Base-by-base conservation (phyloP, 2,113 vertebrate species). In the Columba livia region DNA sequence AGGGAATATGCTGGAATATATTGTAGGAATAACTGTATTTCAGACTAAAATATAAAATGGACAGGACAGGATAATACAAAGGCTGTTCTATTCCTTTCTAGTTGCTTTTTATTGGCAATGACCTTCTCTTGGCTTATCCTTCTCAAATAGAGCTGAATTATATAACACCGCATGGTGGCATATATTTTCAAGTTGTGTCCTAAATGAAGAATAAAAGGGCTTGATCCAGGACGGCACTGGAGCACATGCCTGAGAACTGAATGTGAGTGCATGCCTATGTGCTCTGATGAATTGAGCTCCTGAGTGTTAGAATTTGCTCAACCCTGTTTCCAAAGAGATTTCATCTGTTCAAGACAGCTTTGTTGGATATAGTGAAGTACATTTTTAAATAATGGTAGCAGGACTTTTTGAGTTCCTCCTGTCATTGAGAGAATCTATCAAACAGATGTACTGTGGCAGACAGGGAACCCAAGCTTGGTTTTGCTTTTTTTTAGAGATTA, bases 101-200 rank as follows among this genome's bases (percentile, higher is more conserved):
- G 44, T n/a, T 38, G 38, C 47, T 56, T 93, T 96, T 85, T 86
- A 36, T 26, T 20, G 25, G 65, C 73, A 60, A 69, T 91, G 66
- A 81, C 79, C n/a, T 89, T 92, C 47, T 73, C 56, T 80, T 92
- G 56, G 47, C 58, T 89, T 77, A 89, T 44, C 32, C 66, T 74
- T 83, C 71, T 89, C 57, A 86, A 80, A 84, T 32, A 81, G 73
- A 86, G 36, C 21, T 91, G 85, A 96, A 94, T 95, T 94, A 89
- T 92, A 61, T 47, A 90, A 88, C 69, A 71, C 65, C 5, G 5
- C 85, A 90, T 86, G 88, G 69, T 81, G 79, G 82, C 78, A 82
- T 62, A 38, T 61, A 85, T 92, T 95, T 90, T 94, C 80, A 90
- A 90, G 84, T 90, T 90, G 75, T 3, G 26, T 94, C 88, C 88